phyloP scores from a whole-genome alignment of 2,888 invertebrate species.

The Amorpha juglandis region DNA sequence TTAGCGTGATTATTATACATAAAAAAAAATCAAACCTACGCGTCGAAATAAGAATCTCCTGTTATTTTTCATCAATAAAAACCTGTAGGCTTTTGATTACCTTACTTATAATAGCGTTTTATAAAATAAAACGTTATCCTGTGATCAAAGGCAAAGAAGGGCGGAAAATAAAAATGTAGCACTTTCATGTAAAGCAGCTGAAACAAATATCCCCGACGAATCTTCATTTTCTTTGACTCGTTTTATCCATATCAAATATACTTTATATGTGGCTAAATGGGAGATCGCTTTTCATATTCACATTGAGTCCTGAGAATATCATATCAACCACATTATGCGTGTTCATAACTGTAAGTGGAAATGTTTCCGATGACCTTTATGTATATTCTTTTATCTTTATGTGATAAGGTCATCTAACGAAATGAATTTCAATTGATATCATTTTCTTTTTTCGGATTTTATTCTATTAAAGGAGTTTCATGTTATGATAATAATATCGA shows the following conservation, averaged over 20 bases:
- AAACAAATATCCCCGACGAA: conserved; percentile 48
- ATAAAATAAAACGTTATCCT: conserved; percentile 42
- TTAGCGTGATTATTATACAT: too few relatives aligned
- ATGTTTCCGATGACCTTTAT: conserved; percentile 8
- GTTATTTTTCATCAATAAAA: too few relatives aligned
- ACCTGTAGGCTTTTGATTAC: not conserved
- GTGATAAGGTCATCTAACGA: not conserved
- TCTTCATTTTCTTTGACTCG: conserved; percentile 56
- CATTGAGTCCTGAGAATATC: not conserved
- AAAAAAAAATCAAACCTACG: too few relatives aligned
- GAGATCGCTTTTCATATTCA: conserved; percentile 5
- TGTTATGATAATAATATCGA: too few relatives aligned
- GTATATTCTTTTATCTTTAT: not conserved
- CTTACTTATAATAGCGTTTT: conserved; percentile 29
- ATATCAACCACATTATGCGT: conserved; percentile 8
- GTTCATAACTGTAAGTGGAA: conserved; percentile 11
- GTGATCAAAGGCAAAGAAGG: conserved; percentile 42
- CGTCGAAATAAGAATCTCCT: too few relatives aligned
- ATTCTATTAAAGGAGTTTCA: not conserved
- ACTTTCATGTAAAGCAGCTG: conserved; percentile 49
- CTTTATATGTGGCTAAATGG: conserved; percentile 15
- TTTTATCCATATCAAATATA: conserved; percentile 53
- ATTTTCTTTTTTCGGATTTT: not conserved
- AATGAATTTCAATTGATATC: conserved; percentile 7
- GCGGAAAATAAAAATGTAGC: conserved; percentile 43